These are phyloP conservation scores for Elephas maximus DNA, from an alignment of 2,113 vertebrate species.

Conservation along the genomic window DNA sequence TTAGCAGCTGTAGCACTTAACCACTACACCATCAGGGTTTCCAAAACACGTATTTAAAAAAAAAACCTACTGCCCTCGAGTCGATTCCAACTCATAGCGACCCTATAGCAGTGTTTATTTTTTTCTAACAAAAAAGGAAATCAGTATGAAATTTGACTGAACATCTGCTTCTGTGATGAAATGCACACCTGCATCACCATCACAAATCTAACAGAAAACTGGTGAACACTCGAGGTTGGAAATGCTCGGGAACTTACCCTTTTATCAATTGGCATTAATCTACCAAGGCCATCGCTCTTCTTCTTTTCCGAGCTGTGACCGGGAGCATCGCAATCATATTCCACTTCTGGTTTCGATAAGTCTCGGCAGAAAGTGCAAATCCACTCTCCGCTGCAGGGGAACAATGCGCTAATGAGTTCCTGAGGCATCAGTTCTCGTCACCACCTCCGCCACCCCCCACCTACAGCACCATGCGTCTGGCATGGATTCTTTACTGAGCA, in stretches of 20 bases:
- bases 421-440: not conserved
- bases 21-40: too few species aligned
- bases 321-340: constrained; percentile 91
- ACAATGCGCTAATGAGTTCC: constrained; percentile 50
- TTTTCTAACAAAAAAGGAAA: not conserved
- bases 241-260: constrained; percentile 86
- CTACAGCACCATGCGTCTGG: not conserved
- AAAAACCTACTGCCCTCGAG: too few species aligned
- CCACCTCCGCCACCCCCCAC: not conserved
- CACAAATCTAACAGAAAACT: not conserved
- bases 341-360: constrained; percentile 91
- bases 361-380: constrained; percentile 93
- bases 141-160: not conserved
- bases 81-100: too few species aligned
- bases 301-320: constrained; percentile 87
- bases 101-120: not conserved
- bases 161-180: not conserved
- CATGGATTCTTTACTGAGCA: constrained; percentile 28
- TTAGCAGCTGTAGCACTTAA: too few species aligned
- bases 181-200: not conserved
- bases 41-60: too few species aligned
- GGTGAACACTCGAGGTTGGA: not conserved
- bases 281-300: constrained; percentile 84
- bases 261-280: constrained; percentile 89
- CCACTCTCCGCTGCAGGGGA: constrained; percentile 89